Base-by-base conservation (phyloP, 2,797 vertebrate species). In the Sparidentex hasta region DNA sequence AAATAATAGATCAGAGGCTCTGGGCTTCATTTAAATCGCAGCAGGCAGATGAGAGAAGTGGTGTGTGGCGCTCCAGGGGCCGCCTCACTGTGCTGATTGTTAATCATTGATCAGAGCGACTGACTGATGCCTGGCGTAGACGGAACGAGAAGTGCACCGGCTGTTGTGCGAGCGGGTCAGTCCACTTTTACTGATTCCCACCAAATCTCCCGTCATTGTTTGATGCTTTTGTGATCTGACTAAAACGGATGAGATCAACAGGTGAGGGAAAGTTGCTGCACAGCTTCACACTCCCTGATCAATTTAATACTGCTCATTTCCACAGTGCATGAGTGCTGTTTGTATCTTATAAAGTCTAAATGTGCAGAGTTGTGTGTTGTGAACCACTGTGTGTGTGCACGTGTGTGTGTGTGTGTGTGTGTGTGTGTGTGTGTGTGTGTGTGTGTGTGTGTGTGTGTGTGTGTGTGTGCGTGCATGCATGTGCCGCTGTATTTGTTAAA, bases 71-170 rank as follows among this genome's bases (percentile, higher is more conserved):
- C 38, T 67, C 4, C 6, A 3, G 27, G 0, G 55, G 66, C 68
- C 65, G 51, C 47, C 84, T 54, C 29, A 50, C 33, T 44, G 44
- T 54, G 57, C 0, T 25, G 50, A 38, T 65, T 74, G 76, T 78
- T 73, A 81, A 80, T 79, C 58, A 78, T 78, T 78, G 62, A 86
- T 83, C 71, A 65, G 50, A 50, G 57, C 47, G 18, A 78, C 46
- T 21, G 47, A 3, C n/a, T 51, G 50, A 71, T 74, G 57, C 1
- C 12, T 27, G 38, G 0, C 1, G 7, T 14, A 18, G 25, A 65
- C 17, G 50, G 57, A 73, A 57, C 3, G 7, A 65, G 57, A 74
- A 47, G 25, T 47, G 7, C 2, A 12, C 16, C 20, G 62, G 13
- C 27, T 38, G 21, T 71, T 68, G 47, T 1, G 52, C n/a, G 59